Evolutionary conservation across 2,113 vertebrate genomes (phyloP), one percentile per base, ranked within the genome.

Genomic region (Thinocorus orbignyianus): DNA sequence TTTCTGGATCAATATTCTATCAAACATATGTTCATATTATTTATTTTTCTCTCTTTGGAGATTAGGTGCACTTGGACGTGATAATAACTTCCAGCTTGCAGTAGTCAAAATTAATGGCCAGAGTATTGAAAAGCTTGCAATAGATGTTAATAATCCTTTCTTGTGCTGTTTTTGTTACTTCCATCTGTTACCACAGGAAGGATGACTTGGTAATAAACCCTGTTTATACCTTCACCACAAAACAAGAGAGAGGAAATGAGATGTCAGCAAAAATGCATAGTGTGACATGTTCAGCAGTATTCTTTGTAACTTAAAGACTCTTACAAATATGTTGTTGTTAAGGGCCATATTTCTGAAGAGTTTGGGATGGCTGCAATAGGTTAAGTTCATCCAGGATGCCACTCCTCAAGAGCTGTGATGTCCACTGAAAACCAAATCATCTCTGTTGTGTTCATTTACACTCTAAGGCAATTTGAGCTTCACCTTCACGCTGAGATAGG

Each of bases 161-260:
- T 88, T 88, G 83, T 86, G 54, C 76, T 95, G 81, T 77, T 97
- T 94, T 81, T 92, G 94, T 95, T 92, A 81, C 81, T 89, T 97
- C 86, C 87, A 92, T 96, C 88, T 95, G 83, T 88, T 93, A 81
- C 90, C 90, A 90, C 62, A 97, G 95, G 96, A 97, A 97, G 88
- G 95, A 97, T 96, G 89, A 92, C 37, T 95, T 86, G 84, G 19
- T 96, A 93, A 94, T 96, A 98, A 98, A 94, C 93, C 48, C 62
- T 68, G 68, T 95, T 96, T 97, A 84, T 71, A 97, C 94, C 89
- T 97, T 95, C 82, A 92, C 92, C 95, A 90, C 78, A 68, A 96
- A 97, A 96, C 76, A 96, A 19, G 74, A 79, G 90, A 96, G 58
- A 97, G 96, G 96, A 98, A 98, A 95, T 96, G 88, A 97, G 72